Conservation (phyloP, 2,113 vertebrate genomes). For the Pangasianodon hypophthalmus region DNA sequence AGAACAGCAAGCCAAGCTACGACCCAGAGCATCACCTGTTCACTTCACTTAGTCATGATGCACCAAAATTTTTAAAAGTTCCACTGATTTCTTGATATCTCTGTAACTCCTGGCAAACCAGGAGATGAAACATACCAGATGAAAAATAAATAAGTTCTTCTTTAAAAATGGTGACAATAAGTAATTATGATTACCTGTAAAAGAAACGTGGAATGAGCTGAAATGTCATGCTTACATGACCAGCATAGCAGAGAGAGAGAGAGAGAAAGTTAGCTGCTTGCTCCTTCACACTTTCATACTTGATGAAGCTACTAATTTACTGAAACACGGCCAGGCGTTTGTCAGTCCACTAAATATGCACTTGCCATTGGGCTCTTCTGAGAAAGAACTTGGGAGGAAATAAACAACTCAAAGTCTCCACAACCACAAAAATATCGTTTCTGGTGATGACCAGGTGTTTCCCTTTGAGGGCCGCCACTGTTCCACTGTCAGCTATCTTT, state of each 20-base stretch:
- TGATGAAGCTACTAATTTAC: constrained; percentile 38
- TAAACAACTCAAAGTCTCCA: constrained; percentile 49
- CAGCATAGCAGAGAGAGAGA: constrained; percentile 38
- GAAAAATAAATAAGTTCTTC: constrained; percentile 57
- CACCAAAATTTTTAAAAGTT: constrained; percentile 19
- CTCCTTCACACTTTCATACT: constrained; percentile 43
- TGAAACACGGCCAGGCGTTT: constrained; percentile 46
- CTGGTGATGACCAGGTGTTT: constrained; percentile 52
- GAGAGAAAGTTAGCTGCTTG: constrained; percentile 23
- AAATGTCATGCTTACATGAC: constrained; percentile 52
- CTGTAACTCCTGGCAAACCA: constrained; percentile 15
- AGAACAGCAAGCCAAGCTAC: not conserved
- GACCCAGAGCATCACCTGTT: constrained; percentile 1
- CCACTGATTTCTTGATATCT: constrained; percentile 11
- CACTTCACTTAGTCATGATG: not conserved
- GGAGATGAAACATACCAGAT: constrained; percentile 29
- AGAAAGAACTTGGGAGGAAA: constrained; percentile 33
- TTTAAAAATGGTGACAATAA: constrained; percentile 45
- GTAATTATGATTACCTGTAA: constrained; percentile 36
- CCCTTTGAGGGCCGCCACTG: constrained; percentile 53
- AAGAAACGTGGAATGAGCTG: constrained; percentile 55
- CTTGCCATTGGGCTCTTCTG: constrained; percentile 24
- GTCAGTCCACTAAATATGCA: constrained; percentile 40
- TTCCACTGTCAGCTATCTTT: constrained; percentile 39
- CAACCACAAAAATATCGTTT: constrained; percentile 47